phyloP scores from a whole-genome alignment of 2,888 invertebrate species.

The Macrosiphum euphorbiae region DNA sequence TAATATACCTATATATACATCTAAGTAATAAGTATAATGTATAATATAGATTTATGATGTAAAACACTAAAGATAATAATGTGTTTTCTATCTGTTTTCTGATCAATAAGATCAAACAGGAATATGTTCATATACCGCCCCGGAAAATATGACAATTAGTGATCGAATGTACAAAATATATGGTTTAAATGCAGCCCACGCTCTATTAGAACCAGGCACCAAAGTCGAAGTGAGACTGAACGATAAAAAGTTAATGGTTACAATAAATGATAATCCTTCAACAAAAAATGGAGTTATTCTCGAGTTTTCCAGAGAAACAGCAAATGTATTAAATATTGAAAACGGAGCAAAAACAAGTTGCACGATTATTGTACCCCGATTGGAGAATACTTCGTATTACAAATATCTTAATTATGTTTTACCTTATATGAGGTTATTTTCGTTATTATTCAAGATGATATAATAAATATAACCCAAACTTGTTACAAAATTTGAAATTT shows the following conservation, averaged over 20 bases:
- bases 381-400: not conserved
- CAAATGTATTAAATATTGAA: not conserved
- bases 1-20: not conserved
- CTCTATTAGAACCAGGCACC: not conserved
- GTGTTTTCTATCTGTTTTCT: not conserved
- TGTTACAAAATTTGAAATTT: not conserved
- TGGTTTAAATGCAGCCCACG: not conserved
- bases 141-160: not conserved
- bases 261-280: not conserved
- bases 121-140: not conserved
- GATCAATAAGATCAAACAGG: not conserved
- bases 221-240: not conserved
- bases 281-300: not conserved
- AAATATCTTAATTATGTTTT: not conserved
- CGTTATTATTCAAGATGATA: not conserved
- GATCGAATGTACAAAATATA: not conserved
- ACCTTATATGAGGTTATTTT: not conserved
- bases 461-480: not conserved
- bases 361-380: not conserved
- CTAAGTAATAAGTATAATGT: not conserved
- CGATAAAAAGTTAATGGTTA: not conserved
- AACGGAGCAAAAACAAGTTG: not conserved
- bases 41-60: too few species aligned
- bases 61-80: not conserved
- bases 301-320: not conserved